phyloP scores from a whole-genome alignment of 2,113 vertebrate species.

The Erythrocercus mccallii region DNA sequence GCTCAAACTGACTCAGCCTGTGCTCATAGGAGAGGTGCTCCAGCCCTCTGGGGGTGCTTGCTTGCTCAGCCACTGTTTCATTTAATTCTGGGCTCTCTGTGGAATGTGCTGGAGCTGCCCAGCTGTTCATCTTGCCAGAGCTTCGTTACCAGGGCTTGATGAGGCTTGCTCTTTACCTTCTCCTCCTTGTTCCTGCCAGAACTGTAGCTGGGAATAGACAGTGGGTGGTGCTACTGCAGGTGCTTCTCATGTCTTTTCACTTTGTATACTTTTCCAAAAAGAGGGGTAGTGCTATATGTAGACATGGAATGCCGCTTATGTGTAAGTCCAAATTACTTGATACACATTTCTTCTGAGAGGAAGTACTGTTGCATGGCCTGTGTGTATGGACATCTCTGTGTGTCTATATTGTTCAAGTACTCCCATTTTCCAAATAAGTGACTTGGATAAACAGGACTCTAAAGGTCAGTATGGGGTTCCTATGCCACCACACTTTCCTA shows the following conservation, averaged over 20 bases:
- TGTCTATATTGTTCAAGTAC: neutral
- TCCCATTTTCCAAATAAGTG: neutral
- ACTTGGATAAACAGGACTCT: neutral
- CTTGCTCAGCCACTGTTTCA: neutral
- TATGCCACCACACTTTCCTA: neutral
- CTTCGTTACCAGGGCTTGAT: neutral
- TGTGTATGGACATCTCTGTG: neutral
- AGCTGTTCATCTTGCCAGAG: neutral
- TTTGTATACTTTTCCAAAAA: neutral
- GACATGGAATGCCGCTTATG: neutral
- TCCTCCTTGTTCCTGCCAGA: neutral
- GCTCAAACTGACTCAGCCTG: neutral
- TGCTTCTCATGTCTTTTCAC: neutral
- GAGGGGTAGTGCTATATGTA: neutral
- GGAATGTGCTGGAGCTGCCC: neutral
- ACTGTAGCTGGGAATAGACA: neutral
- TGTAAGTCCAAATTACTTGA: neutral
- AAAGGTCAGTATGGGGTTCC: neutral
- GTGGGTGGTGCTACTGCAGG: neutral
- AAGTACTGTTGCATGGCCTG: neutral
- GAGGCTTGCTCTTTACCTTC: neutral
- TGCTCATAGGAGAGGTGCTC: neutral
- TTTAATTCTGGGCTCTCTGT: neutral
- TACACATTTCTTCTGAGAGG: neutral
- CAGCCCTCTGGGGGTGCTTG: neutral